phyloP scores from a whole-genome alignment of 2,113 vertebrate genomes.

The Butorides virescens region DNA sequence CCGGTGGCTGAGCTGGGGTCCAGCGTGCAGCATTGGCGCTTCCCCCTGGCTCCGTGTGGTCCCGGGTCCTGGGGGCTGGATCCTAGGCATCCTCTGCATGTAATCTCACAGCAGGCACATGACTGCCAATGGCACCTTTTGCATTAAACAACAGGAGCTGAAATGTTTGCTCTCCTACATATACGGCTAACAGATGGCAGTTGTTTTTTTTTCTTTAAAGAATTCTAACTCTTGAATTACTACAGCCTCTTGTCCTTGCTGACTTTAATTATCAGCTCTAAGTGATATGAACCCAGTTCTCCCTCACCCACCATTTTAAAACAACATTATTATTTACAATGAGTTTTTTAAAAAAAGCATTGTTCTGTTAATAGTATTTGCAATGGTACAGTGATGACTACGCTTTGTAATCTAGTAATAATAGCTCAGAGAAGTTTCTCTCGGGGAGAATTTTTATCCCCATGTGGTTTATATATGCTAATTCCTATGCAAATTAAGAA shows the following conservation, averaged over 20 bases:
- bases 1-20: neutral
- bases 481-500: constrained; percentile 38
- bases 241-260: neutral
- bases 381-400: neutral
- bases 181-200: neutral
- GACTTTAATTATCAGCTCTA: neutral
- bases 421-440: constrained; percentile 14
- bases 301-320: neutral
- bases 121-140: neutral
- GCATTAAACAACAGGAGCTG: neutral
- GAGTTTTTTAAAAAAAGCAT: neutral
- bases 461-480: constrained; percentile 1
- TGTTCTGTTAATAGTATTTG: neutral
- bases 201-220: neutral
- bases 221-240: neutral
- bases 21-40: neutral
- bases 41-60: neutral
- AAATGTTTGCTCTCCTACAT: neutral
- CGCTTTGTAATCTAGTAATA: neutral
- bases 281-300: neutral
- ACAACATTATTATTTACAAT: neutral
- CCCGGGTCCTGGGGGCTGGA: neutral
- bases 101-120: neutral
- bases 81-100: neutral
- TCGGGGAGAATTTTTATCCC: neutral